These are phyloP conservation scores for Baronia brevicornis DNA, from an alignment of 2,888 invertebrate species.

Conservation along the genomic window DNA sequence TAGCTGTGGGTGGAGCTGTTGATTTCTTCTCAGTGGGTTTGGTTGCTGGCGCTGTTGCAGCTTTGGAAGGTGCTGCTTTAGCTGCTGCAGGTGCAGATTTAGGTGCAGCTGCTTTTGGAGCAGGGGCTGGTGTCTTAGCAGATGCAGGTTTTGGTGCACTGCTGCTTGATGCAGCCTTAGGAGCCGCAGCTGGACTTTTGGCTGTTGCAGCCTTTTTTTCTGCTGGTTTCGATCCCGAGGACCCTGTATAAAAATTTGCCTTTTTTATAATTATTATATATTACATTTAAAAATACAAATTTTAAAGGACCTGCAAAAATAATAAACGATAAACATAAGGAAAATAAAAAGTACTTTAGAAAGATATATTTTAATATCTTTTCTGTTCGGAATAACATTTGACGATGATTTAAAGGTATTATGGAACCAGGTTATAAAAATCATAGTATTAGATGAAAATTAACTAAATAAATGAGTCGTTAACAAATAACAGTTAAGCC, in stretches of 20 bases:
- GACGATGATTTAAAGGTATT: too few species aligned
- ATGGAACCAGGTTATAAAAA: too few species aligned
- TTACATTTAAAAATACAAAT: conserved; percentile 1
- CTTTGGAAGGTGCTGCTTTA: conserved; percentile 62
- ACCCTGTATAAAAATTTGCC: conserved; percentile 29
- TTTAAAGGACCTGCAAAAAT: conserved; percentile 14
- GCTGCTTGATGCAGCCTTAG: conserved; percentile 43
- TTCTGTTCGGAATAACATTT: too few species aligned
- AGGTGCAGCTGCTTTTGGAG: conserved; percentile 59
- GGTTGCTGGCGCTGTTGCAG: conserved; percentile 51
- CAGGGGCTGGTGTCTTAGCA: conserved; percentile 56
- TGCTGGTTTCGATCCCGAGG: conserved; percentile 60
- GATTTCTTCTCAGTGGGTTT: conserved; percentile 61
- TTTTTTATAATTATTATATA: not conserved
- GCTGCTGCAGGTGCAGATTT: conserved; percentile 65
- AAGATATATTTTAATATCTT: too few species aligned
- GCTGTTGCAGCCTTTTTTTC: conserved; percentile 62
- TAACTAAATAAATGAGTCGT: too few species aligned
- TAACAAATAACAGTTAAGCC: too few species aligned
- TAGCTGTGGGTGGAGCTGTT: conserved; percentile 53
- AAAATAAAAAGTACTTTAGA: too few species aligned
- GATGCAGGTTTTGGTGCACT: conserved; percentile 51
- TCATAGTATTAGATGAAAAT: too few species aligned
- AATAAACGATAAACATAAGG: conserved; percentile 6
- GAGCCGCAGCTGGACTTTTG: conserved; percentile 63